A percentile compares a stretch with the other conserved stretches of the same genome.
Evolutionary conservation across 2,113 vertebrate species (phyloP).

Genomic region (Megatriorchis doriae): DNA sequence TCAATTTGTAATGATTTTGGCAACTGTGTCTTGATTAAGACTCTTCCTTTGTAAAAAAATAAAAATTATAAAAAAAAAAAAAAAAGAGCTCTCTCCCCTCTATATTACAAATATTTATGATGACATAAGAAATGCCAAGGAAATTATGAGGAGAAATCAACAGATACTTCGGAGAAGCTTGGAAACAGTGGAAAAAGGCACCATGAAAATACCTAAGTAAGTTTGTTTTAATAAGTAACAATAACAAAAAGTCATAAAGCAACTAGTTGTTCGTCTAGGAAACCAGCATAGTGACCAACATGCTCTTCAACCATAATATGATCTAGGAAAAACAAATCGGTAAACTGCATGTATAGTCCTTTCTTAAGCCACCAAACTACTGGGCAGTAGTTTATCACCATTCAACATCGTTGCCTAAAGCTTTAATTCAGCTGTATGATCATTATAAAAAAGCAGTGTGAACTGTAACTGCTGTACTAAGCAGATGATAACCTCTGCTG

Average conservation of each 20-base stretch:
- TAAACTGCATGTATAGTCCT: neutral
- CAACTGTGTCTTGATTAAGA: neutral
- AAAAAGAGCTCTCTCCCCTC: neutral
- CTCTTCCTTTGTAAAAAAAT: neutral
- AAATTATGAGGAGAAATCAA: neutral
- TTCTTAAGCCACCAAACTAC: neutral
- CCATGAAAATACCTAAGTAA: neutral
- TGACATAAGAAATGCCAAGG: neutral
- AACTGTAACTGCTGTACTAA: neutral
- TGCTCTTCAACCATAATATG: neutral
- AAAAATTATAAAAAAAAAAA: neutral
- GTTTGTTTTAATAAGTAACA: neutral
- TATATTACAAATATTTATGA: neutral
- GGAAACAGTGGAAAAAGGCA: neutral
- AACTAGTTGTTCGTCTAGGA: neutral
- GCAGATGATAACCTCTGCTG: neutral
- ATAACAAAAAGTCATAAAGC: neutral
- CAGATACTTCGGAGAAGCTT: neutral
- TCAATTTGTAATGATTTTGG: neutral
- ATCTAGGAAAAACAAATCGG: neutral
- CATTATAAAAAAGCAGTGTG: neutral
- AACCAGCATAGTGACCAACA: neutral
- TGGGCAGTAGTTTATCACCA: neutral
- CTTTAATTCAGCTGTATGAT: neutral
- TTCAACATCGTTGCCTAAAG: neutral